Conservation (phyloP, 2,797 vertebrate genomes). For the Hydrocynus forskahlii region DNA sequence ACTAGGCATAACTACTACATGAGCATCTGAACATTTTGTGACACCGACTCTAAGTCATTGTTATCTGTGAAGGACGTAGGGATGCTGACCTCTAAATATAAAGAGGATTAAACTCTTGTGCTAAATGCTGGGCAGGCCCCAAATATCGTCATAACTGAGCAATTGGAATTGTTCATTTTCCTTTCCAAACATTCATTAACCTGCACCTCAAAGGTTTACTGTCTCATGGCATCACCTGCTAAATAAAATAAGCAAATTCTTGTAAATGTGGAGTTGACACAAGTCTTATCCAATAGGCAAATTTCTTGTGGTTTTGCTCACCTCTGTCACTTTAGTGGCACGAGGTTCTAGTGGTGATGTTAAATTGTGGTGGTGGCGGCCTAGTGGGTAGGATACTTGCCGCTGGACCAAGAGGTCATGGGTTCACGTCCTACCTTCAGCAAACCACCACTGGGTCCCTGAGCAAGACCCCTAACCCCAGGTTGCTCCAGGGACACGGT, state of each 20-base stretch:
- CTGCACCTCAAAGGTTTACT: neutral
- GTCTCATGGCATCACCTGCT: conserved; percentile 14
- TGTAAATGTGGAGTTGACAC: neutral
- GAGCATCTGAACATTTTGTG: neutral
- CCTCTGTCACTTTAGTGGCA: neutral
- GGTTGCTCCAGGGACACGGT: too few relatives aligned
- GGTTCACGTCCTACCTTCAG: too few relatives aligned
- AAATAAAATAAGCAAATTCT: conserved; percentile 38
- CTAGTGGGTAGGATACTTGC: too few relatives aligned
- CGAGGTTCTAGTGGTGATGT: too few relatives aligned
- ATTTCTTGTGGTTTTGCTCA: conserved; percentile 10
- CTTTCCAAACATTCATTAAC: conserved; percentile 31
- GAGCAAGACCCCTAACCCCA: too few relatives aligned
- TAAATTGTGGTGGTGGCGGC: too few relatives aligned
- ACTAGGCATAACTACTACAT: too few relatives aligned
- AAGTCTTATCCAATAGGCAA: neutral
- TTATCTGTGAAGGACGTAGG: neutral
- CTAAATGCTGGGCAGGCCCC: neutral
- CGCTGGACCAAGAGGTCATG: too few relatives aligned
- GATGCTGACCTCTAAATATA: neutral
- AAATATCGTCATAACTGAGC: neutral
- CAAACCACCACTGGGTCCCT: too few relatives aligned
- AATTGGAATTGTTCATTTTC: neutral
- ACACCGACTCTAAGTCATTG: too few relatives aligned
- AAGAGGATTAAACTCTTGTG: neutral